phyloP scores from a whole-genome alignment of 1,140 invertebrate genomes.

The Phymastichus coffea region DNA sequence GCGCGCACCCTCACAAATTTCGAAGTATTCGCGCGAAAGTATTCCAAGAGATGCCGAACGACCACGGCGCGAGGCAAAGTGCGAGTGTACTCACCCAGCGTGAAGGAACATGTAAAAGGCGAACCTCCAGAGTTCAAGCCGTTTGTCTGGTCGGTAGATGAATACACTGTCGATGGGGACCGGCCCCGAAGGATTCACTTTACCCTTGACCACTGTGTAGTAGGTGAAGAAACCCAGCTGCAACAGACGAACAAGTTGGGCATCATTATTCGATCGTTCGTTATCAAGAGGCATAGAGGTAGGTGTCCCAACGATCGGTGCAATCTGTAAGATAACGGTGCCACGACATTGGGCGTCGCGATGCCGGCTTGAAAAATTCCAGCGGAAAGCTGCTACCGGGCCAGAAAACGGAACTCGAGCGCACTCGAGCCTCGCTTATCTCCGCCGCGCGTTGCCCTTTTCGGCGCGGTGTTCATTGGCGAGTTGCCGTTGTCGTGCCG shows the following conservation, averaged over 20 bases:
- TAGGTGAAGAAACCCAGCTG: conserved; percentile 92
- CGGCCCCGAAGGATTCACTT: conserved; percentile 82
- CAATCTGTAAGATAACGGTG: no score
- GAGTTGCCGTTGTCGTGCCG: no score
- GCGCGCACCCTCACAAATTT: no score
- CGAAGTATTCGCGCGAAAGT: no score
- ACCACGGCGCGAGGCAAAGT: no score
- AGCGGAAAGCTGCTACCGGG: no score
- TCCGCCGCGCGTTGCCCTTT: conserved; percentile 14
- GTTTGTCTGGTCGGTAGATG: conserved; percentile 90
- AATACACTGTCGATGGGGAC: conserved; percentile 91
- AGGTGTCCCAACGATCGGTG: no score
- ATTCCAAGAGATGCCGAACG: no score
- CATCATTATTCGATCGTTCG: no score
- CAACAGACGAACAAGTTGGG: conserved; percentile 48
- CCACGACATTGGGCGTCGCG: no score
- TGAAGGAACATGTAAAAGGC: conserved; percentile 94
- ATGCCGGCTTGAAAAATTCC: no score
- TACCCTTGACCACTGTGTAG: conserved; percentile 79
- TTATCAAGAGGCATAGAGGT: no score
- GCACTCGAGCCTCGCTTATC: conserved; percentile 20
- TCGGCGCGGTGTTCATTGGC: conserved; percentile 22
- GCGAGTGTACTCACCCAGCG: conserved; percentile 85
- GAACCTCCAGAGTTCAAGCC: conserved; percentile 91
- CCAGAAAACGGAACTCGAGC: conserved; percentile 15